phyloP scores from a whole-genome alignment of 1,140 invertebrate species.

The Leptinotarsa texana region DNA sequence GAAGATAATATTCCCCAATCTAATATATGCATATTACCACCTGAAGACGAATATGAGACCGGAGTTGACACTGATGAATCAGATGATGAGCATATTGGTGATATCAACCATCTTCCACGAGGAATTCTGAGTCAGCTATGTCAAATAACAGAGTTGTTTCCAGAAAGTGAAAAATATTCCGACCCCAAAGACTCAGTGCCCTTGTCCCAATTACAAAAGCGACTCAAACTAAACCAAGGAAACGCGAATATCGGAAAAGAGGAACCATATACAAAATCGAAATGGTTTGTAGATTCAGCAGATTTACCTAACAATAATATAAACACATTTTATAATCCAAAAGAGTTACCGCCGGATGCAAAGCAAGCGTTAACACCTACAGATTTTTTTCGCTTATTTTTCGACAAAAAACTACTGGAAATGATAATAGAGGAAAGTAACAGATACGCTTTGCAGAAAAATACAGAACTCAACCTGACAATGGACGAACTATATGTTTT shows the following conservation, averaged over 20 bases:
- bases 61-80: background rate
- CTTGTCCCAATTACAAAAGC: background rate
- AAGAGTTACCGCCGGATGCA: too few relatives aligned
- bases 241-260: background rate
- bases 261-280: background rate
- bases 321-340: too few relatives aligned
- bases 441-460: slow-evolving; percentile 2
- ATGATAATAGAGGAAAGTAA: background rate
- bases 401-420: background rate
- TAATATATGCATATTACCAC: background rate
- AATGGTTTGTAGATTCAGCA: background rate
- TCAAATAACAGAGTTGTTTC: background rate
- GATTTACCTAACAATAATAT: too few relatives aligned
- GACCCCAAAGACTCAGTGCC: background rate
- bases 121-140: background rate
- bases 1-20: background rate
- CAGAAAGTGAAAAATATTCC: slow-evolving; percentile 1
- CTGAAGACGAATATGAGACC: background rate
- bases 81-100: background rate
- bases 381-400: slow-evolving; percentile 4
- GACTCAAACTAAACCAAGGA: background rate
- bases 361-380: background rate
- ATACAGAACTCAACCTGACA: slow-evolving; percentile 5
- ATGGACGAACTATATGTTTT: slow-evolving; percentile 5
- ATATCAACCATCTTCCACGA: slow-evolving; percentile 1